Base-by-base conservation (phyloP, 1,140 invertebrate species). In the Aphelinus atriplicis region DNA sequence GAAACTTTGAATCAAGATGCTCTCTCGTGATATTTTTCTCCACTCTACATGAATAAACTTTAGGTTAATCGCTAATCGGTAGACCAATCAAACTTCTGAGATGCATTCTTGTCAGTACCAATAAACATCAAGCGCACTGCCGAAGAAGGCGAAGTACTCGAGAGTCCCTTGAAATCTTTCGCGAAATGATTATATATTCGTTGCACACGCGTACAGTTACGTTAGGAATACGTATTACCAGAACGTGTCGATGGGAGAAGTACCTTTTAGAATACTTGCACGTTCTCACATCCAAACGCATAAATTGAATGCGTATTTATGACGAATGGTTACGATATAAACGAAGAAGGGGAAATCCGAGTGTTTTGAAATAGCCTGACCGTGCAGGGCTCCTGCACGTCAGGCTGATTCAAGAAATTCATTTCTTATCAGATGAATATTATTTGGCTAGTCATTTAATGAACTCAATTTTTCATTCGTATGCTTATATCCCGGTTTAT, bases 201-300 rank as follows among this genome's bases (percentile, higher is more conserved):
- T 6, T 1, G 26, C 62, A 51, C 55, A 55, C 4, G 7, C 53
- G 7, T 57, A 10, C 53, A 57, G 46, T 70, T 61, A 61, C 67
- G 67, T 70, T 61, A 45, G 60, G n/a, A 10, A 57, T 57, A 65
- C 62, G 26, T 50, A 65, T 72, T 72, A 26, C 53, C 26, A 58
- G 9, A 57, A 58, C 71, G 53, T 72, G 62, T 58, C 62, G 5
- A 65, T 65, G 62, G 6, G 64, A 72, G 57, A 61, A 42, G 45
- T 61, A 43, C 43, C 46, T 61, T 61, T 45, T 65, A 9, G 26
- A 65, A 72, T 58, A 65, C 62, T 46, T 65, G 63, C 62, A 58
- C 62, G 62, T 65, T 58, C 51, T 26, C n/a, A 6, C 7, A 55
- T 47, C 48, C 51, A 55, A 42, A 1, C 9, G 48, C 26, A 61